A percentile compares a stretch with the other conserved stretches of the same genome.
Conservation (phyloP, 2,888 invertebrate genomes). For the Oscheius myriophilus region DNA sequence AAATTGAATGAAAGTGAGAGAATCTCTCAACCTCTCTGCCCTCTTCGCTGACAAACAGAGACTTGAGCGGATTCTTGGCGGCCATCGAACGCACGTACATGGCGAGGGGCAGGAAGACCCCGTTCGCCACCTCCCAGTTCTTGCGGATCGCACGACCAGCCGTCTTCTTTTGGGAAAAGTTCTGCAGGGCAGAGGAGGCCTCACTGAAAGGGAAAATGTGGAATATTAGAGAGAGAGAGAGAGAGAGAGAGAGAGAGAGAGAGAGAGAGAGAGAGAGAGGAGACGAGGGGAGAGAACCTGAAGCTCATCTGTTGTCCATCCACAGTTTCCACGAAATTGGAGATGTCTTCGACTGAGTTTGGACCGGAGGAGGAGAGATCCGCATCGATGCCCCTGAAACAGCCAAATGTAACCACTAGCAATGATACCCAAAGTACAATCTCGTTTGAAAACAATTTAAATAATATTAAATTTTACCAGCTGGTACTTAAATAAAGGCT, state of each 20-base stretch:
- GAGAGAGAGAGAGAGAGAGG: not conserved
- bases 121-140: slow-evolving; percentile 38
- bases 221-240: too few species aligned
- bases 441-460: too few species aligned
- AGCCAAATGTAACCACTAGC: too few species aligned
- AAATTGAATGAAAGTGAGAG: too few species aligned
- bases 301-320: slow-evolving; percentile 14
- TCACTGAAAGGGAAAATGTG: slow-evolving; percentile 6
- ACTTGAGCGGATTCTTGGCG: slow-evolving; percentile 35
- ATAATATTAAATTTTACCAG: too few species aligned
- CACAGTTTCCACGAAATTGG: slow-evolving; percentile 10
- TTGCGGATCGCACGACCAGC: slow-evolving; percentile 19
- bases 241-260: too few species aligned
- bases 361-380: not conserved
- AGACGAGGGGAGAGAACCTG: not conserved
- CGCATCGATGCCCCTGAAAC: too few species aligned
- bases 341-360: not conserved
- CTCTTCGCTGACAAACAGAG: slow-evolving; percentile 24
- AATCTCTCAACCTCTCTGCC: slow-evolving; percentile 21
- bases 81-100: slow-evolving; percentile 36
- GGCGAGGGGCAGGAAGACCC: slow-evolving; percentile 35
- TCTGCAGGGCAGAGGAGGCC: slow-evolving; percentile 8
- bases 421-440: too few species aligned
- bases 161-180: slow-evolving; percentile 17
- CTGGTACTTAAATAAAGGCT: too few species aligned